Evolutionary conservation across 2,797 vertebrate genomes (phyloP).

Genomic region (Falco columbarius): DNA sequence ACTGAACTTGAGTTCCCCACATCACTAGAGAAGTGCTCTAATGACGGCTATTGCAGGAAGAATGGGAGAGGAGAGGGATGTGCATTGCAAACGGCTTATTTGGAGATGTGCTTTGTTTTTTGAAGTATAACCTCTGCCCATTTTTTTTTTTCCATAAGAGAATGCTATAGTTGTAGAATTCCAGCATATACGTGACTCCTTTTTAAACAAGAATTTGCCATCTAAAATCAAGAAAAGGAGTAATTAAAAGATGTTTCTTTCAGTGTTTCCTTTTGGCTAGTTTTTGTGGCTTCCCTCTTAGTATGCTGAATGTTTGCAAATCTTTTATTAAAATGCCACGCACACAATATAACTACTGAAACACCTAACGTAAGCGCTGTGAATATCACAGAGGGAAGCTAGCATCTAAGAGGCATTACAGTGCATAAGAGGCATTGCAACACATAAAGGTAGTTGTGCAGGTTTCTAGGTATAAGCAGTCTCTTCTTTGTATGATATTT

Average conservation of each 20-base stretch:
- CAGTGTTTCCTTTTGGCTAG: background rate
- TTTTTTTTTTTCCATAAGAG: background rate
- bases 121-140: background rate
- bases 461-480: background rate
- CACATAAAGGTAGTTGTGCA: background rate
- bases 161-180: background rate
- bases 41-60: background rate
- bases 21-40: background rate
- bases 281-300: background rate
- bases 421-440: background rate
- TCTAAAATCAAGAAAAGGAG: background rate
- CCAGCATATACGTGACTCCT: background rate
- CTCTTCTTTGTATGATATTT: background rate
- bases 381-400: background rate
- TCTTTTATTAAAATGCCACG: background rate
- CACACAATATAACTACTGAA: fast-evolving
- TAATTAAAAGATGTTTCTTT: background rate
- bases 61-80: background rate
- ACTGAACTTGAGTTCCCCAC: background rate
- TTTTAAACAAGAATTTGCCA: background rate
- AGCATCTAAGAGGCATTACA: background rate
- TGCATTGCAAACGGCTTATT: background rate
- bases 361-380: background rate
- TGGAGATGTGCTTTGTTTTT: background rate
- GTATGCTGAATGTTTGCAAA: background rate